Evolutionary conservation across 2,888 invertebrate genomes (phyloP).

Genomic region (Hemaris fuciformis): DNA sequence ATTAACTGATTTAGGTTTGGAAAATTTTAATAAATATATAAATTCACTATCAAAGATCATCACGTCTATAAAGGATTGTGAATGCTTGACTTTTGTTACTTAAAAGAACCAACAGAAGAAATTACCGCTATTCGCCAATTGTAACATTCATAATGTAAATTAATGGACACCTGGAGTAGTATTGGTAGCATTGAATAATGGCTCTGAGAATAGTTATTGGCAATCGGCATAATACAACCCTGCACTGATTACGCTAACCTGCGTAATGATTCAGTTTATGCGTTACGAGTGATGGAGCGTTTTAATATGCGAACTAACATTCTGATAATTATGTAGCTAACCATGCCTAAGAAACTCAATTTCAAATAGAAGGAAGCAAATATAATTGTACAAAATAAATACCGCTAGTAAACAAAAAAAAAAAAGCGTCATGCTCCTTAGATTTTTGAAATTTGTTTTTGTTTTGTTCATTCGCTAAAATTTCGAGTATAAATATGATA

Average conservation of each 20-base stretch:
- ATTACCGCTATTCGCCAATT: not conserved
- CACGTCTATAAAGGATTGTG: not conserved
- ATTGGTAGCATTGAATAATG: not conserved
- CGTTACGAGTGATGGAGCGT: not conserved
- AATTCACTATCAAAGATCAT: too few relatives aligned
- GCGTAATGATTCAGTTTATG: slow-evolving; percentile 5
- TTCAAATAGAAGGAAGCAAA: too few relatives aligned
- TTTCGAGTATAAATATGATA: too few relatives aligned
- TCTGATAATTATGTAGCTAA: too few relatives aligned
- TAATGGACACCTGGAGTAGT: not conserved
- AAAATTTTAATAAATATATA: not conserved
- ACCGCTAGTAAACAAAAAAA: too few relatives aligned
- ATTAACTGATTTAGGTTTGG: not conserved
- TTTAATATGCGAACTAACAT: too few relatives aligned
- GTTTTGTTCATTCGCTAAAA: not conserved
- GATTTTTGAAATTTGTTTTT: not conserved
- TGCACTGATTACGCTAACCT: not conserved
- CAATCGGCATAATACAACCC: not conserved
- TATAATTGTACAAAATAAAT: too few relatives aligned
- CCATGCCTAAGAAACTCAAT: too few relatives aligned
- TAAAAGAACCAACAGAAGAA: not conserved
- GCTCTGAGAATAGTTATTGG: not conserved
- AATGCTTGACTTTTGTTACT: not conserved
- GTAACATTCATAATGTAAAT: not conserved
- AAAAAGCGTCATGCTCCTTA: not conserved